These are phyloP conservation scores for Lophius piscatorius DNA, from an alignment of 2,113 vertebrate species.

Conservation along the genomic window DNA sequence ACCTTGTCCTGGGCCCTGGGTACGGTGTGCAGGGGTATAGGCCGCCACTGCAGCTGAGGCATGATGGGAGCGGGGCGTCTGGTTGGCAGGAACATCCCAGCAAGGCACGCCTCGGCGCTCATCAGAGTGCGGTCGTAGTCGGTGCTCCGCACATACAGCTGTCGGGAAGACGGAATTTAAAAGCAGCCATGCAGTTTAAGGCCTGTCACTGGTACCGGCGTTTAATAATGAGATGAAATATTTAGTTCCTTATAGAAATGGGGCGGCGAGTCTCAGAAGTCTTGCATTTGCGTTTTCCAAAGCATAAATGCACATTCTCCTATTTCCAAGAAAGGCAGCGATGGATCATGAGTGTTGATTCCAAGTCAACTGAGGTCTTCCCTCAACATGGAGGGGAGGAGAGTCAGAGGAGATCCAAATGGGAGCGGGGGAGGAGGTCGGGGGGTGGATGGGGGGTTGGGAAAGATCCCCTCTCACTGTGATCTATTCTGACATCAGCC, in stretches of 20 bases:
- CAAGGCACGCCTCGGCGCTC: conserved; percentile 88
- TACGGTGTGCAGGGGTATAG: conserved; percentile 88
- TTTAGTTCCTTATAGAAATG: conserved; percentile 24
- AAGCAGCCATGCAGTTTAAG: conserved; percentile 1
- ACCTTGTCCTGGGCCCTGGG: conserved; percentile 83
- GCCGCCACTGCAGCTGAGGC: conserved; percentile 84
- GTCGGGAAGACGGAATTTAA: conserved; percentile 15
- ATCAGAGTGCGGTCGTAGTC: conserved; percentile 92
- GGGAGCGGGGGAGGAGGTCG: conserved; percentile 20
- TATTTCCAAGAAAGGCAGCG: conserved; percentile 16
- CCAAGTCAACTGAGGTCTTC: conserved; percentile 46
- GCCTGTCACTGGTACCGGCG: background rate
- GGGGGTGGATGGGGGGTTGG: background rate
- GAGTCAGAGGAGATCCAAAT: conserved; percentile 45
- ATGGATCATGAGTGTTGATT: conserved; percentile 26
- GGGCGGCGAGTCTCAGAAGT: conserved; percentile 20
- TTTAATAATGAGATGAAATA: conserved; percentile 10
- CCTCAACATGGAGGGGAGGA: conserved; percentile 32
- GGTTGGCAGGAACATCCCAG: conserved; percentile 86
- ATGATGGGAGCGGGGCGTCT: conserved; percentile 74
- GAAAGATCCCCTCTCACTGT: conserved; percentile 39
- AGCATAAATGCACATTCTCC: conserved; percentile 6
- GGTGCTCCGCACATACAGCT: conserved; percentile 90
- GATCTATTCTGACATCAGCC: conserved; percentile 72
- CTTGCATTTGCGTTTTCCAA: conserved; percentile 15